Conservation (phyloP, 2,113 vertebrate species). For the human (Homo sapiens) region GRCh38 chr11:70365501-70366000, state of each 20-base stretch:
- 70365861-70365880: not conserved
- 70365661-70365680: not conserved
- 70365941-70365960: slow-evolving; percentile 99
- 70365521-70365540: not conserved
- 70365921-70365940: slow-evolving; percentile 96
- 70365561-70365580: slow-evolving; percentile 58
- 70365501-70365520: slow-evolving; percentile 45
- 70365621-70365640: not conserved
- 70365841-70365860: slow-evolving; percentile 54
- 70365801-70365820: slow-evolving; percentile 73
- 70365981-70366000: slow-evolving; percentile 76
- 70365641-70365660: not conserved
- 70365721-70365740: not conserved
- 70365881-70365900: slow-evolving; percentile 80
- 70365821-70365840: not conserved
- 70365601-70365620: not conserved
- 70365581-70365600: not conserved
- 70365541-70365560: slow-evolving; percentile 18
- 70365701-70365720: not conserved
- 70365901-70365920: slow-evolving; percentile 88
- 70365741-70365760: not conserved
- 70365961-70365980: slow-evolving; percentile 96
- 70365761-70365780: not conserved
- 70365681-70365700: not conserved
- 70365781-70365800: slow-evolving; percentile 11